Evolutionary conservation across 2,113 vertebrate genomes (phyloP).

Genomic region (Eurypyga helias): DNA sequence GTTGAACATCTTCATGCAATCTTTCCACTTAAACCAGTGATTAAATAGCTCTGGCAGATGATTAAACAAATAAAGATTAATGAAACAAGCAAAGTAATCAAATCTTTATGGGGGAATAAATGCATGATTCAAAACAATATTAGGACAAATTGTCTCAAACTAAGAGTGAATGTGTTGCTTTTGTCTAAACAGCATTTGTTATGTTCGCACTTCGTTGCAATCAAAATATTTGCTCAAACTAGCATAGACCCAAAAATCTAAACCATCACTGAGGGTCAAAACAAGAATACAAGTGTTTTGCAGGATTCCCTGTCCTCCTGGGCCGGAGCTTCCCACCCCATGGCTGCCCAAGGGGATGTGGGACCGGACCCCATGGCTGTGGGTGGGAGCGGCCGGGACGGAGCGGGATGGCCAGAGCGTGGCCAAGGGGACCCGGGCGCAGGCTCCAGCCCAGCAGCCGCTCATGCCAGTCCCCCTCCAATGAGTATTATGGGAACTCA

Average conservation of each 20-base stretch:
- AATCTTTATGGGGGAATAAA: conserved; percentile 77
- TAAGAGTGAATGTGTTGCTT: conserved; percentile 43
- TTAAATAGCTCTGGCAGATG: conserved; percentile 82
- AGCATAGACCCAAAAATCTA: conserved; percentile 38
- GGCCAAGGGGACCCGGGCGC: background rate
- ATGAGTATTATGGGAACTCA: fast-evolving
- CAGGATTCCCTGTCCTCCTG: fast-evolving
- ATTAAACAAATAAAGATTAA: conserved; percentile 85
- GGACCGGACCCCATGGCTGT: background rate
- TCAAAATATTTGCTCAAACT: conserved; percentile 76
- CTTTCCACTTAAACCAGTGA: conserved; percentile 79
- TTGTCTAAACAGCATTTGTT: conserved; percentile 69
- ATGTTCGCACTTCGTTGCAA: conserved; percentile 37
- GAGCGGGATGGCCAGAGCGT: fast-evolving
- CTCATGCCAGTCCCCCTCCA: fast-evolving
- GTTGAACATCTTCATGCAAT: conserved; percentile 67
- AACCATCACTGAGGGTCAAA: background rate
- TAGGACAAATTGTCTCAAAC: conserved; percentile 80
- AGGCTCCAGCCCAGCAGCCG: background rate
- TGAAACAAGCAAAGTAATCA: conserved; percentile 81
- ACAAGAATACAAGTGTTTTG: background rate
- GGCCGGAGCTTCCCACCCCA: fast-evolving
- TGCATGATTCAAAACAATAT: conserved; percentile 75
- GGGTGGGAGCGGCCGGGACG: background rate
- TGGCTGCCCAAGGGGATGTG: fast-evolving